Evolutionary conservation across 2,888 invertebrate genomes (phyloP), one percentile per base, ranked within the genome.

Genomic region (Nymphalis urticae): DNA sequence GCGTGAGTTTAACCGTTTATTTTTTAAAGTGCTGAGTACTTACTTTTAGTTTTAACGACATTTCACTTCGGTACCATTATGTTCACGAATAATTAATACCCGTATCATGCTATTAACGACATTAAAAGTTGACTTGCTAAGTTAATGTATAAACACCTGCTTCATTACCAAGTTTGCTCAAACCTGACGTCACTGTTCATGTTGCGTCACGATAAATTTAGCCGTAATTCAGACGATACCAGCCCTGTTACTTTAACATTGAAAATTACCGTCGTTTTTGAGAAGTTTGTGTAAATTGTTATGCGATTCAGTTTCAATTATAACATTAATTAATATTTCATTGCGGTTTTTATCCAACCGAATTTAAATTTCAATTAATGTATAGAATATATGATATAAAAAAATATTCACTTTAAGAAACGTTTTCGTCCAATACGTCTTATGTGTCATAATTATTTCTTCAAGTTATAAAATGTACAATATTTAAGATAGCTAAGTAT

Each of bases 151-250:
- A 59, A 65, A 59, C 65, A 65, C 51, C 59, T 59, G 65, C 42
- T 65, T 58, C 59, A 51, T 65, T 59, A 56, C 58, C 56, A 58
- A 64, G 48, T 64, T 54, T 47, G 27, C 54, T 64, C 4, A 9
- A 32, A 16, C 17, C 27, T 48, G 27, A 19, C 56, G 58, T 64
- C 48, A 56, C 59, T 65, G 42, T 48, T 66, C 60, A 47, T 27
- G 50, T 27, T 42, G 42, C 51, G 16, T 54, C 48, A 72, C 82
- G 81, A 86, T 86, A 87, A 86, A 88, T 87, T 84, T 82, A 80
- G 80, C 81, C 70, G 87, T 88, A 85, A 87, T 88, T 87, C 83
- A 84, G 75, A 72, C 72, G 75, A 78, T 76, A 77, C 79, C 76
- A 73, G 79, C 77, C 73, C 70, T 68, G 64, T 75, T 75, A 79